phyloP scores from a whole-genome alignment of 2,113 vertebrate species.

The Leuciscus idus region DNA sequence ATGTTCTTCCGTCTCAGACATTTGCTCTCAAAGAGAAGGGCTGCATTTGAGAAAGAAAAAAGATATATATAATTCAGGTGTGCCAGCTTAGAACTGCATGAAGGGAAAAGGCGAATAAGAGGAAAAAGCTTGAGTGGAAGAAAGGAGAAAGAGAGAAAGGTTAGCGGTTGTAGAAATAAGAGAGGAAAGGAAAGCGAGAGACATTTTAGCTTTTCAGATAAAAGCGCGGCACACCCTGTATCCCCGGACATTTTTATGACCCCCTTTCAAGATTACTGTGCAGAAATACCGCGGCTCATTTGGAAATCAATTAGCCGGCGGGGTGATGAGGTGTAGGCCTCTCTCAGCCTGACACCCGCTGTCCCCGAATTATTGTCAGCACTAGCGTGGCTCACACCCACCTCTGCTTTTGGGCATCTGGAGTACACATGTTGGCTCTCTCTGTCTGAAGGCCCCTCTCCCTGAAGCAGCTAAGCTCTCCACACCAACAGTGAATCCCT shows the following conservation, averaged over 20 bases:
- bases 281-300: slow-evolving; percentile 90
- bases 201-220: slow-evolving; percentile 80
- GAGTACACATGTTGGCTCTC: slow-evolving; percentile 83
- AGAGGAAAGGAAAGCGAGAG: slow-evolving; percentile 16
- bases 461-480: slow-evolving; percentile 35
- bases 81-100: slow-evolving; percentile 81
- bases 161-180: slow-evolving; percentile 38
- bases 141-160: neutral
- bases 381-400: slow-evolving; percentile 74
- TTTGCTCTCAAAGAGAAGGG: slow-evolving; percentile 25
- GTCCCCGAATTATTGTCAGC: slow-evolving; percentile 87
- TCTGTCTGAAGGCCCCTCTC: slow-evolving; percentile 17
- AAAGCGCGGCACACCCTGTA: slow-evolving; percentile 87
- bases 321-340: slow-evolving; percentile 90
- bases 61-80: slow-evolving; percentile 81
- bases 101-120: slow-evolving; percentile 17
- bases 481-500: slow-evolving; percentile 51
- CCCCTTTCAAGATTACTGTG: slow-evolving; percentile 92
- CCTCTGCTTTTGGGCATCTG: slow-evolving; percentile 80
- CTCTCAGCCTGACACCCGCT: slow-evolving; percentile 89
- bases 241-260: slow-evolving; percentile 89
- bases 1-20: slow-evolving; percentile 62
- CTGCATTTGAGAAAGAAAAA: neutral
- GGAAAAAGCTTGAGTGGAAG: slow-evolving; percentile 10
- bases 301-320: slow-evolving; percentile 92